Evolutionary conservation across 2,888 invertebrate species (phyloP).

Genomic region (Morpho helenor): DNA sequence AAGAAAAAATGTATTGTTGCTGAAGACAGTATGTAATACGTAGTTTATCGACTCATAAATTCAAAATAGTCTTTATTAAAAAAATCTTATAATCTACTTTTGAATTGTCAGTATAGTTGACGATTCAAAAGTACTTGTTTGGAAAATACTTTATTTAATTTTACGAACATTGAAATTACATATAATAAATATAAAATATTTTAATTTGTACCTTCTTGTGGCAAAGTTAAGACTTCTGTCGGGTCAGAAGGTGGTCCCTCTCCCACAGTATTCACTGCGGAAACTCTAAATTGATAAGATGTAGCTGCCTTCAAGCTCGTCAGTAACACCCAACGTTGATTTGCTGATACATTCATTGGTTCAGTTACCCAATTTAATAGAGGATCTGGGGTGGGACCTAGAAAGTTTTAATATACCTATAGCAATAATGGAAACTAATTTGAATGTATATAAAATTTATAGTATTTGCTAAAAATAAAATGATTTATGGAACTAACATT

Average conservation of each 20-base stretch:
- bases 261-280: slow-evolving; percentile 97
- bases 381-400: slow-evolving; percentile 92
- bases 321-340: slow-evolving; percentile 88
- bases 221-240: slow-evolving; percentile 93
- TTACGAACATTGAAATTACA: no score
- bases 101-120: no score
- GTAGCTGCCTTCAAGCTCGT: slow-evolving; percentile 95
- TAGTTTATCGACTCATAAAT: no score
- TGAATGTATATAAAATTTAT: no score
- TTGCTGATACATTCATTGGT: slow-evolving; percentile 89
- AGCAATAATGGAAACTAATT: no score
- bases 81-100: no score
- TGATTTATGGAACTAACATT: no score
- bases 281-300: slow-evolving; percentile 97
- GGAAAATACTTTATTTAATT: no score
- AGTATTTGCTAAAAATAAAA: no score
- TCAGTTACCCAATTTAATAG: slow-evolving; percentile 93
- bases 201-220: slow-evolving; percentile 92
- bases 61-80: no score
- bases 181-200: background rate
- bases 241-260: slow-evolving; percentile 95
- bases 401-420: background rate
- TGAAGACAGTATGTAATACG: background rate
- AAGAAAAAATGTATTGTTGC: slow-evolving; percentile 47
- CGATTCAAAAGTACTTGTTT: no score